These are phyloP conservation scores for Halcyon senegalensis DNA, from an alignment of 2,113 vertebrate genomes.

Conservation along the genomic window DNA sequence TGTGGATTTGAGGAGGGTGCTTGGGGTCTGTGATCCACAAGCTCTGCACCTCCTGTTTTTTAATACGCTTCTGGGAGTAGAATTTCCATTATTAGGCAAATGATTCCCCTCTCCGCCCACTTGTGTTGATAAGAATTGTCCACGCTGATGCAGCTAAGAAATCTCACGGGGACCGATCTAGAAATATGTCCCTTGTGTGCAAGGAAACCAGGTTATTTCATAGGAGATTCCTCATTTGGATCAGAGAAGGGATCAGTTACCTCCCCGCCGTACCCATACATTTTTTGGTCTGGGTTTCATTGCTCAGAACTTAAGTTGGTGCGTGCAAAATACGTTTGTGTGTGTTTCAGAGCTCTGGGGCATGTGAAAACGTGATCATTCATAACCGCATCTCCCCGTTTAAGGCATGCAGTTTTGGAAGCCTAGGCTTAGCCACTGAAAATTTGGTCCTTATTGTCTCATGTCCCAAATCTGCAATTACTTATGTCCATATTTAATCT, in stretches of 20 bases:
- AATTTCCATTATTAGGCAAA: not conserved
- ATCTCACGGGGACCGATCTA: fast-evolving
- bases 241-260: not conserved
- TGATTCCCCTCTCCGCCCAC: not conserved
- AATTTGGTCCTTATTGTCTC: conserved; percentile 5
- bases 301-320: not conserved
- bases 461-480: conserved; percentile 29
- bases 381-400: conserved; percentile 26
- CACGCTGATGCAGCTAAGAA: fast-evolving
- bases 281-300: conserved; percentile 35
- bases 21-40: not conserved
- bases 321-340: conserved; percentile 11
- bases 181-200: not conserved
- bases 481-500: conserved; percentile 14
- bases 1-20: not conserved
- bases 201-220: not conserved
- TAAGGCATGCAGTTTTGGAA: not conserved
- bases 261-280: fast-evolving
- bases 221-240: not conserved
- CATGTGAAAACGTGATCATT: not conserved
- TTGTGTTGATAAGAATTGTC: not conserved
- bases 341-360: conserved; percentile 25
- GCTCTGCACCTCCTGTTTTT: not conserved
- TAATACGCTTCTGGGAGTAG: fast-evolving
- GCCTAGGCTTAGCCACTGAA: not conserved